A percentile compares a stretch with the other conserved stretches of the same genome.
Evolutionary conservation across 2,888 invertebrate genomes (phyloP).

Genomic region (Rhamphomyia laevipes): DNA sequence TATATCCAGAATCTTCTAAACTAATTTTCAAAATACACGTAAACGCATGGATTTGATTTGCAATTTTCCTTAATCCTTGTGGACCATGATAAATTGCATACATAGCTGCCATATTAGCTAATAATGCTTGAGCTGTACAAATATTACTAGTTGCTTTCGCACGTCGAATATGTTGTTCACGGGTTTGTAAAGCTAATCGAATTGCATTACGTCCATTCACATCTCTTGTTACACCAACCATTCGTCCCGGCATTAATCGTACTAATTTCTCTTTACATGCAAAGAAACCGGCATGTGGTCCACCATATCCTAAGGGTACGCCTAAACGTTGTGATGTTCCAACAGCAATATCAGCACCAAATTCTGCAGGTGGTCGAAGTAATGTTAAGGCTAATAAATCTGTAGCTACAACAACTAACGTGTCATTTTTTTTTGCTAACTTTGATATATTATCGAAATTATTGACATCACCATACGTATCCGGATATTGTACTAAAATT

Average conservation of each 20-base stretch:
- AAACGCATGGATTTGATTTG: conserved; percentile 75
- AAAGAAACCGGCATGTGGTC: conserved; percentile 97
- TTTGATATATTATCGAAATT: conserved; percentile 71
- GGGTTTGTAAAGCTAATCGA: conserved; percentile 84
- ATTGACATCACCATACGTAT: conserved; percentile 80
- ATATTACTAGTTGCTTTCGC: conserved; percentile 99
- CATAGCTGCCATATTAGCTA: conserved; percentile 99
- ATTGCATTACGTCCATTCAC: conserved; percentile 76
- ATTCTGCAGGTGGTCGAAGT: conserved; percentile 87
- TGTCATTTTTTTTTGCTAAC: conserved; percentile 80
- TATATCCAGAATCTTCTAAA: conserved; percentile 44
- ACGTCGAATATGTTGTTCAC: conserved; percentile 95
- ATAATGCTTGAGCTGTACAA: conserved; percentile 93
- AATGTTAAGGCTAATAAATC: conserved; percentile 86
- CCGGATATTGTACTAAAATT: conserved; percentile 91
- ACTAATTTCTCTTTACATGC: conserved; percentile 81
- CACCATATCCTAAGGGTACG: conserved; percentile 91
- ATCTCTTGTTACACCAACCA: conserved; percentile 95
- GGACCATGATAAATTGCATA: conserved; percentile 98
- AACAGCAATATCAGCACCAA: conserved; percentile 88
- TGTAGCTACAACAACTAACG: conserved; percentile 84
- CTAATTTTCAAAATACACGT: conserved; percentile 66
- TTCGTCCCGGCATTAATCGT: conserved; percentile 90
- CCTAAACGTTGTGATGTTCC: conserved; percentile 95
- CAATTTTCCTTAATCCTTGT: conserved; percentile 81